Percentiles rank a stretch among this genome's conserved stretches.
phyloP scores from a whole-genome alignment of 2,113 vertebrate species.

The Dolichallabes microphthalmus region DNA sequence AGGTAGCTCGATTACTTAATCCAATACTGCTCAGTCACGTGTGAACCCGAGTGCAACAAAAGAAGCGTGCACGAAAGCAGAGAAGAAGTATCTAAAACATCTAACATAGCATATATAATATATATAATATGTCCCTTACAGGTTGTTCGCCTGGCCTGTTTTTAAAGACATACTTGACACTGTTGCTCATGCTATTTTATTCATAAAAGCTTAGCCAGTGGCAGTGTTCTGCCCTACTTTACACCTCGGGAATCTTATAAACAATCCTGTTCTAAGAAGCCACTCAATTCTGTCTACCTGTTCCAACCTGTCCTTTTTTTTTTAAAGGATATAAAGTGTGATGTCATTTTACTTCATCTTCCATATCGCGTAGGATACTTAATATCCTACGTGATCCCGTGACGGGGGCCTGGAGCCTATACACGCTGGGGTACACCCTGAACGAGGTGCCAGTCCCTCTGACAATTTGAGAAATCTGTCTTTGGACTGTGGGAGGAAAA shows the following conservation, averaged over 20 bases:
- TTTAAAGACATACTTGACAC: not conserved
- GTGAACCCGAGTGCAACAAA: slow-evolving; percentile 10
- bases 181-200: not conserved
- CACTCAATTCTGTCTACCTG: not conserved
- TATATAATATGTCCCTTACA: not conserved
- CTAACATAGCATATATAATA: not conserved
- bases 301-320: not conserved
- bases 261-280: not conserved
- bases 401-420: too few relatives aligned
- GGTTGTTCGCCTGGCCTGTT: not conserved
- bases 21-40: not conserved
- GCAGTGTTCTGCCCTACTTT: not conserved
- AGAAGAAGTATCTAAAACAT: not conserved
- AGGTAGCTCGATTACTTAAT: slow-evolving; percentile 48
- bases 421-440: too few relatives aligned
- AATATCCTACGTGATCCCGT: too few relatives aligned
- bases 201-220: not conserved
- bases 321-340: not conserved
- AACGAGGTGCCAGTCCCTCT: too few relatives aligned
- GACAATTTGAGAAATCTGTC: too few relatives aligned
- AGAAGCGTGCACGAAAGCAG: not conserved
- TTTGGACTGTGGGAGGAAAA: too few relatives aligned
- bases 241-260: not conserved
- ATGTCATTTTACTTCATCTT: not conserved
- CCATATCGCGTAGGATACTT: too few relatives aligned